Evolutionary conservation across 2,797 vertebrate species (phyloP).

Genomic region (Xyrichtys novacula): DNA sequence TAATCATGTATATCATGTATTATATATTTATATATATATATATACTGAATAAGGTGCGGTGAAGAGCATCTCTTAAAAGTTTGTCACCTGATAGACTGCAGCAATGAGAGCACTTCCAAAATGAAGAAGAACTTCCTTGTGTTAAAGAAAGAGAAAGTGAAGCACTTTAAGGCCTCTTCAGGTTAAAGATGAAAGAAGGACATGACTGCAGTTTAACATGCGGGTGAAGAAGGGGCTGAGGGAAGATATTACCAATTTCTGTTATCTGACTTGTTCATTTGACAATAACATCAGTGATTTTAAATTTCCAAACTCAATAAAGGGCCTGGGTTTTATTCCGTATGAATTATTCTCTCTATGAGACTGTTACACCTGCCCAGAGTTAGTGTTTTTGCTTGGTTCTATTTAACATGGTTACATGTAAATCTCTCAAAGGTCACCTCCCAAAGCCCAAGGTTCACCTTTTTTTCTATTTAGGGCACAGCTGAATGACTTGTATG

Average conservation of each 20-base stretch:
- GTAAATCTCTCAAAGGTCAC: slow-evolving; percentile 13
- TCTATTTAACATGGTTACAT: neutral
- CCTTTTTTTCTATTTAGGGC: slow-evolving; percentile 20
- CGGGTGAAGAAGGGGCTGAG: slow-evolving; percentile 32
- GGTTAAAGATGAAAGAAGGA: slow-evolving; percentile 46
- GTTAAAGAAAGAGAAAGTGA: slow-evolving; percentile 45
- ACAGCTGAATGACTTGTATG: slow-evolving; percentile 28
- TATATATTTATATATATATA: slow-evolving; percentile 35
- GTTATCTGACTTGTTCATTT: slow-evolving; percentile 10
- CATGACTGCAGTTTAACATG: slow-evolving; percentile 29
- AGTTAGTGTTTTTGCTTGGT: slow-evolving; percentile 16
- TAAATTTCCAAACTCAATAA: slow-evolving; percentile 20
- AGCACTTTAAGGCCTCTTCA: slow-evolving; percentile 79
- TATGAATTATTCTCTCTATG: neutral
- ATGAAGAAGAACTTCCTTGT: slow-evolving; percentile 45
- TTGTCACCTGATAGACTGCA: slow-evolving; percentile 30
- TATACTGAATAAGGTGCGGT: slow-evolving; percentile 25
- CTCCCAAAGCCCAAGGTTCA: slow-evolving; percentile 22
- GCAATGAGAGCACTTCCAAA: slow-evolving; percentile 62
- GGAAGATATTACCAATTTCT: slow-evolving; percentile 20
- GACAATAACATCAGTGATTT: slow-evolving; percentile 33
- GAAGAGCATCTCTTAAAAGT: slow-evolving; percentile 50
- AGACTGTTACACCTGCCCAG: slow-evolving; percentile 18
- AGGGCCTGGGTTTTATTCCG: slow-evolving; percentile 7
- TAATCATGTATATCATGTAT: slow-evolving; percentile 69